Percentiles rank a stretch among this genome's conserved stretches.
Conservation (phyloP, 2,797 vertebrate species). For the Lutjanus campechanus region DNA sequence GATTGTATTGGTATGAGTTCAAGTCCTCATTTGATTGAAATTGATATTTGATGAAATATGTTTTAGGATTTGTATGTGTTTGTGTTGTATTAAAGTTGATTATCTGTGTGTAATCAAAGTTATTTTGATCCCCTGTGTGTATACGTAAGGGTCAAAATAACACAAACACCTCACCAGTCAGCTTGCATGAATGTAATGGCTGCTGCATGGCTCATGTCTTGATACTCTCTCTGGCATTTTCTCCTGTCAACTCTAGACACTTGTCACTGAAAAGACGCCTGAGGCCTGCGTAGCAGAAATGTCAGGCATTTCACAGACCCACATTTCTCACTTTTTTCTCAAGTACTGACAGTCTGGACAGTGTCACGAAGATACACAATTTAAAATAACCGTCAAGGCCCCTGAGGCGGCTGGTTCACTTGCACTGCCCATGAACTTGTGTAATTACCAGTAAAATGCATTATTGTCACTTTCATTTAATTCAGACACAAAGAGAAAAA, state of each 20-base stretch:
- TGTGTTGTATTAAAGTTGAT: background rate
- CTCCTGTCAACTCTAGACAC: slow-evolving; percentile 64
- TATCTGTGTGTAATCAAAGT: background rate
- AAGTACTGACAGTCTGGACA: slow-evolving; percentile 39
- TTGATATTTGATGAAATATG: background rate
- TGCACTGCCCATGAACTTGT: slow-evolving; percentile 1
- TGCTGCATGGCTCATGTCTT: slow-evolving; percentile 19
- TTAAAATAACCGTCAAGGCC: slow-evolving; percentile 18
- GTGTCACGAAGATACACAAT: slow-evolving; percentile 22
- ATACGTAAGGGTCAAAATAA: background rate
- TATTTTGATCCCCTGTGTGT: background rate
- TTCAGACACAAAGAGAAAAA: slow-evolving; percentile 10
- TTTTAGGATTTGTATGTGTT: background rate
- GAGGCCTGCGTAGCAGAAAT: slow-evolving; percentile 42
- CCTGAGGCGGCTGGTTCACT: background rate
- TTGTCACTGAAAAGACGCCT: slow-evolving; percentile 46
- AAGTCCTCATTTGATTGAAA: background rate
- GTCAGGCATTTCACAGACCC: slow-evolving; percentile 55
- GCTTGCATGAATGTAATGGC: background rate
- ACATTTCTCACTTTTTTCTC: slow-evolving; percentile 43
- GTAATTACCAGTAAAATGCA: slow-evolving; percentile 20
- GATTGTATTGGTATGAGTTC: background rate
- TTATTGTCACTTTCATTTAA: slow-evolving; percentile 16
- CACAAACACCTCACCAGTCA: background rate
- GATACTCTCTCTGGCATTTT: slow-evolving; percentile 42